phyloP scores from a whole-genome alignment of 1,140 invertebrate genomes.

The Orchestia grillus region DNA sequence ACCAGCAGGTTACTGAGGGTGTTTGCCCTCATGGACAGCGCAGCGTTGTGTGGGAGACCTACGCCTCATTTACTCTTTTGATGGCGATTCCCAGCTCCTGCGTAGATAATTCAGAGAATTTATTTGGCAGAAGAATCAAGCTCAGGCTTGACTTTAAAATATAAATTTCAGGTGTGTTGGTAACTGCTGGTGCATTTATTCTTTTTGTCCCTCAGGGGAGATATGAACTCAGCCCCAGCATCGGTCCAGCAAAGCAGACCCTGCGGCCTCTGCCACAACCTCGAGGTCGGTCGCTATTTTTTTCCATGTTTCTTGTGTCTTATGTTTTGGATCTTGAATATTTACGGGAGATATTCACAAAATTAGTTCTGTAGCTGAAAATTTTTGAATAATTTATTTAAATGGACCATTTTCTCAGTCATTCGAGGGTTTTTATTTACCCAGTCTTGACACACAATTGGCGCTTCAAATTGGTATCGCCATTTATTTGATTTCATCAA shows the following conservation, averaged over 20 bases:
- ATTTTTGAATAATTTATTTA: neutral
- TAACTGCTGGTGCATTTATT: neutral
- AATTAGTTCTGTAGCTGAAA: neutral
- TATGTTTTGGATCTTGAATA: neutral
- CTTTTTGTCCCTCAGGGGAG: neutral
- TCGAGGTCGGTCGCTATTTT: neutral
- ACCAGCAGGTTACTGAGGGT: too few species aligned
- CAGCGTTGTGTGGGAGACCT: too few species aligned
- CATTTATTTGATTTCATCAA: too few species aligned
- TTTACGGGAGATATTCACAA: neutral
- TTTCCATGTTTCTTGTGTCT: neutral
- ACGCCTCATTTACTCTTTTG: too few species aligned
- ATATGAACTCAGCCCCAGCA: neutral
- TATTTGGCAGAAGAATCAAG: neutral
- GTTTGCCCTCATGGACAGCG: too few species aligned
- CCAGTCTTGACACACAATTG: neutral
- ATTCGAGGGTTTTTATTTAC: neutral
- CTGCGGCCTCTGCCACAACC: constrained; percentile 12
- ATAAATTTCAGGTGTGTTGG: neutral
- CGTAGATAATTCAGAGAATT: too few species aligned
- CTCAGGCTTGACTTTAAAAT: neutral
- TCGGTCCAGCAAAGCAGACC: neutral
- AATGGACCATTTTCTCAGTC: neutral
- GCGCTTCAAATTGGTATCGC: neutral
- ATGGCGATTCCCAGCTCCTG: too few species aligned